These are phyloP conservation scores for Pissodes strobi DNA, from an alignment of 1,140 invertebrate species.

Conservation along the genomic window DNA sequence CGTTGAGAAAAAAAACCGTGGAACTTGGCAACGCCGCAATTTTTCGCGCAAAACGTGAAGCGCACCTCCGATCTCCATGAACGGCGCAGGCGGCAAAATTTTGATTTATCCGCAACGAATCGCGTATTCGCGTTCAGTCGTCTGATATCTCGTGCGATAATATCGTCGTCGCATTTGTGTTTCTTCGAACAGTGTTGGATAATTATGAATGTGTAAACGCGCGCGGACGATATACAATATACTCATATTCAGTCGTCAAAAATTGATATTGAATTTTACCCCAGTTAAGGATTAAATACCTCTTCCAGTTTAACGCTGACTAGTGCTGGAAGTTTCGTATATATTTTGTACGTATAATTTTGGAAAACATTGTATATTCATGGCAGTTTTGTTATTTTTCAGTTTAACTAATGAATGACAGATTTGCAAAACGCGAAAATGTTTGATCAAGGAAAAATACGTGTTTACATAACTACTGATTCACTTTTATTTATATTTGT, in stretches of 20 bases:
- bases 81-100: conserved; percentile 25
- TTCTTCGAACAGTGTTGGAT: not conserved
- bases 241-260: not conserved
- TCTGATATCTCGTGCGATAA: not conserved
- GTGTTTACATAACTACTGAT: too few species aligned
- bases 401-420: too few species aligned
- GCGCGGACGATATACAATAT: not conserved
- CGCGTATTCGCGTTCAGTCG: conserved; percentile 9
- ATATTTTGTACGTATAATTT: too few species aligned
- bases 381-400: too few species aligned
- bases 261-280: not conserved
- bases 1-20: too few species aligned
- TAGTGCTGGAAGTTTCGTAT: too few species aligned
- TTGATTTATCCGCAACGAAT: conserved; percentile 25
- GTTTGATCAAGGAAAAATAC: too few species aligned
- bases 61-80: too few species aligned
- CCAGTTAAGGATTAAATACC: not conserved
- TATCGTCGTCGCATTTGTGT: not conserved
- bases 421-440: too few species aligned
- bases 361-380: too few species aligned
- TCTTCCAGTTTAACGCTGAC: not conserved
- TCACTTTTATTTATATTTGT: too few species aligned
- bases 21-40: not conserved
- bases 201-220: not conserved
- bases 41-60: not conserved